Conservation (phyloP, 2,888 invertebrate species). For the Drosophila anomalata region DNA sequence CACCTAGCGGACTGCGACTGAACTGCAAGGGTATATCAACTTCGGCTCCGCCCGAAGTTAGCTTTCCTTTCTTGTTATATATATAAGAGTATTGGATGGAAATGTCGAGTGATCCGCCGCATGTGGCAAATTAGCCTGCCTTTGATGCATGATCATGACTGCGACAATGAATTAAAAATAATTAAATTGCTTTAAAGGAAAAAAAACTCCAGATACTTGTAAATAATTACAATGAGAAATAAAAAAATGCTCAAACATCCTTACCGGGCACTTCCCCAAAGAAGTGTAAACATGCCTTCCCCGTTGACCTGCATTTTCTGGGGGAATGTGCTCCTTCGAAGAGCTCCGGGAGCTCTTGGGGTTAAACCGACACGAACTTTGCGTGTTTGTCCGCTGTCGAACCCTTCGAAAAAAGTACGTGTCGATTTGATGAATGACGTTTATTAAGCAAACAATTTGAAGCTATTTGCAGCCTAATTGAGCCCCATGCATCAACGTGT, state of each 20-base stretch:
- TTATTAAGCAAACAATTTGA: conserved; percentile 75
- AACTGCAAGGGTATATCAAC: too few relatives aligned
- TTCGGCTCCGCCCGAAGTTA: too few relatives aligned
- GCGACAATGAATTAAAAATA: not conserved
- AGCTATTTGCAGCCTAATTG: conserved; percentile 75
- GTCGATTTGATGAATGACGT: conserved; percentile 78
- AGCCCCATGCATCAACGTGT: conserved; percentile 70
- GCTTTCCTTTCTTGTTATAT: too few relatives aligned
- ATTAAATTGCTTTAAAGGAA: not conserved
- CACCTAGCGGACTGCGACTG: too few relatives aligned
- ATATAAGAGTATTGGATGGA: conserved; percentile 52
- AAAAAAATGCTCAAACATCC: not conserved
- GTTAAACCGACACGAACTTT: conserved; percentile 50
- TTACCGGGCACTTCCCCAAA: not conserved
- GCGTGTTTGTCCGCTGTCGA: conserved; percentile 49
- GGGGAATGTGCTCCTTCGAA: not conserved
- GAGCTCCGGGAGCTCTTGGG: conserved; percentile 22
- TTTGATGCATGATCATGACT: conserved; percentile 44
- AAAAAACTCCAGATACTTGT: not conserved
- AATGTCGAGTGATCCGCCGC: conserved; percentile 61
- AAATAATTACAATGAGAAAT: not conserved
- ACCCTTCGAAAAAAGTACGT: conserved; percentile 53
- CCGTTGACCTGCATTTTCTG: conserved; percentile 37
- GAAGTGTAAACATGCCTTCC: conserved; percentile 7
- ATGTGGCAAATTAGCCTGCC: conserved; percentile 75